Percentiles rank a stretch among this genome's conserved stretches.
These are phyloP conservation scores for Lymantria monacha DNA, from an alignment of 2,888 invertebrate genomes.

Conservation along the genomic window DNA sequence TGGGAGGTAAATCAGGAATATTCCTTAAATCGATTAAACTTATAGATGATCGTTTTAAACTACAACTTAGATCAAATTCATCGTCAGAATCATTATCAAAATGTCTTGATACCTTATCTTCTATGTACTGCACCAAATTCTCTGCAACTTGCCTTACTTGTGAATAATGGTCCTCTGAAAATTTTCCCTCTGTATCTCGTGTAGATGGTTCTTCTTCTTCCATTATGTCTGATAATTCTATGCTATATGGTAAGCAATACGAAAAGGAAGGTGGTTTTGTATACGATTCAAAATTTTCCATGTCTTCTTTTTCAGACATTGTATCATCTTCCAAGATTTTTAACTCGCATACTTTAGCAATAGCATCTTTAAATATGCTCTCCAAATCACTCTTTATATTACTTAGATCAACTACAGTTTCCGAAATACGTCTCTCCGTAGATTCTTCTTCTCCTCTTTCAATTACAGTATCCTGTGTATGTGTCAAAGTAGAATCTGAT, in stretches of 20 bases:
- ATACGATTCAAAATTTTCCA: slow-evolving; percentile 66
- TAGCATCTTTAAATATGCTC: slow-evolving; percentile 62
- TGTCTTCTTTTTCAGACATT: slow-evolving; percentile 71
- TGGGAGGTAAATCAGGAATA: slow-evolving; percentile 72
- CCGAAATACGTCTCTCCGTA: slow-evolving; percentile 62
- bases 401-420: slow-evolving; percentile 68
- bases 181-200: slow-evolving; percentile 44
- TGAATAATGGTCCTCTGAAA: slow-evolving; percentile 48
- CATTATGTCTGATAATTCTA: slow-evolving; percentile 70
- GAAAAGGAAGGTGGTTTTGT: slow-evolving; percentile 62
- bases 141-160: slow-evolving; percentile 55
- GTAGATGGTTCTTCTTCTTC: slow-evolving; percentile 75
- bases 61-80: slow-evolving; percentile 63
- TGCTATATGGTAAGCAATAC: slow-evolving; percentile 61
- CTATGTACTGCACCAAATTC: slow-evolving; percentile 60
- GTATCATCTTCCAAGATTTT: slow-evolving; percentile 55
- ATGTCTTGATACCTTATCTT: slow-evolving; percentile 54
- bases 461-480: slow-evolving; percentile 73
- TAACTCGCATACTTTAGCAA: slow-evolving; percentile 49
- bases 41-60: slow-evolving; percentile 60
- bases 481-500: slow-evolving; percentile 72
- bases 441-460: slow-evolving; percentile 53
- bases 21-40: slow-evolving; percentile 70
- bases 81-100: slow-evolving; percentile 54
- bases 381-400: slow-evolving; percentile 68